phyloP scores from a whole-genome alignment of 2,113 vertebrate genomes.

The Misgurnus mizolepis region DNA sequence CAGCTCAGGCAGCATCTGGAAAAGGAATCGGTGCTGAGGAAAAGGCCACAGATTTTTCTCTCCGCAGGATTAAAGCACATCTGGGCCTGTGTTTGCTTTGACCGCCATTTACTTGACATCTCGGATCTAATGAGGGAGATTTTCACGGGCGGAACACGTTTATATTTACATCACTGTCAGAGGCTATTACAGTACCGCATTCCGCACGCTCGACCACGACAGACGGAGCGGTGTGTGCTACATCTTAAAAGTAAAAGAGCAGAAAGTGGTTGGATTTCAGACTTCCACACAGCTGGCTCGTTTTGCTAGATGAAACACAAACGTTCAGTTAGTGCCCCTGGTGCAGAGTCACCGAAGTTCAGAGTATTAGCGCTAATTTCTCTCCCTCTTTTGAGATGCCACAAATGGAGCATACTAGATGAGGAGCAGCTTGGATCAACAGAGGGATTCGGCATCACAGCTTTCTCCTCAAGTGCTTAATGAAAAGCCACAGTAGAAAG shows the following conservation, averaged over 20 bases:
- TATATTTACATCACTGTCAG: constrained; percentile 38
- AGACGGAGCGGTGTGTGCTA: neutral
- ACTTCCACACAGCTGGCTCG: neutral
- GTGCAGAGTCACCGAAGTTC: constrained; percentile 29
- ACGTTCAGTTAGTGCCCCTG: constrained; percentile 8
- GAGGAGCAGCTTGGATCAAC: constrained; percentile 36
- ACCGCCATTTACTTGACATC: constrained; percentile 39
- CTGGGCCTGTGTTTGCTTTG: constrained; percentile 36
- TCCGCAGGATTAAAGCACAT: constrained; percentile 33
- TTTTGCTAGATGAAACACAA: constrained; percentile 14
- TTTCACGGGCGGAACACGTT: constrained; percentile 37
- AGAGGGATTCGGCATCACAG: constrained; percentile 34
- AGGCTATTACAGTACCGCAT: constrained; percentile 27
- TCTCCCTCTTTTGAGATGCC: constrained; percentile 24
- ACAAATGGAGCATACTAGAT: constrained; percentile 12
- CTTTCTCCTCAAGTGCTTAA: constrained; percentile 40
- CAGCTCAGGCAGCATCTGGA: constrained; percentile 29
- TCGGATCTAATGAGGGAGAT: constrained; percentile 40
- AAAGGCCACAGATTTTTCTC: constrained; percentile 21
- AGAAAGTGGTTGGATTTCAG: constrained; percentile 6
- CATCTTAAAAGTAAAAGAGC: constrained; percentile 10
- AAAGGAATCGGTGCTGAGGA: constrained; percentile 18
- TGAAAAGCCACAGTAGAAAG: constrained; percentile 38
- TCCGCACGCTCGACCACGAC: constrained; percentile 19
- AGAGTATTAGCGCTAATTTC: constrained; percentile 21